Evolutionary conservation across 2,888 invertebrate genomes (phyloP).

Genomic region (Chorisops tibialis): DNA sequence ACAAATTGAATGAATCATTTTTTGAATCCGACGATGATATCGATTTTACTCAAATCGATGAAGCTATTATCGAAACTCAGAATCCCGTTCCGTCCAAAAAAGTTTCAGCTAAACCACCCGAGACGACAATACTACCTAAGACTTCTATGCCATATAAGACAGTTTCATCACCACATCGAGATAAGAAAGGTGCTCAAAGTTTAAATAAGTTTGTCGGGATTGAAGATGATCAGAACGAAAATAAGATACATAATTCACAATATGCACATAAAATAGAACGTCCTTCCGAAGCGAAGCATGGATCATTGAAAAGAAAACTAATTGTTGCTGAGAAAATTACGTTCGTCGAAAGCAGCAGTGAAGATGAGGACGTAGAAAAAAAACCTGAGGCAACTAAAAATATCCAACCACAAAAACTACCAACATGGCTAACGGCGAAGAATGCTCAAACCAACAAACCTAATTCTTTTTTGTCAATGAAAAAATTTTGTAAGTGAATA

Average conservation of each 20-base stretch:
- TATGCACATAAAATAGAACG: not conserved
- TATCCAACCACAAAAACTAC: not conserved
- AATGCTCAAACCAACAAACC: not conserved
- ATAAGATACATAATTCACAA: not conserved
- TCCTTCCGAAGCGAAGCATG: not conserved
- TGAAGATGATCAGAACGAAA: not conserved
- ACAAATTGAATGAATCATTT: not conserved
- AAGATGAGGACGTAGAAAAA: not conserved
- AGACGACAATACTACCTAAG: not conserved
- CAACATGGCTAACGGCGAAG: not conserved
- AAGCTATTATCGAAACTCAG: not conserved
- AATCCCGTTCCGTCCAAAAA: not conserved
- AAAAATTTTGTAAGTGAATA: no score
- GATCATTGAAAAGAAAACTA: not conserved
- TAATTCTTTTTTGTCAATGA: not conserved
- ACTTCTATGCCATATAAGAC: no score
- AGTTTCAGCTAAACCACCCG: not conserved
- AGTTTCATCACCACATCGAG: no score
- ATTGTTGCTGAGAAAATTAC: not conserved
- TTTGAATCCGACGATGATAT: constrained; percentile 26
- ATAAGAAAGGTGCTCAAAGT: no score
- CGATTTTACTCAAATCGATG: constrained; percentile 22
- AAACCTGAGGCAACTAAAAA: not conserved
- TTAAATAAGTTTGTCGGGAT: no score
- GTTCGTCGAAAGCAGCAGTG: not conserved